Conservation (phyloP, 2,888 invertebrate species). For the Andrena chrysosceles region DNA sequence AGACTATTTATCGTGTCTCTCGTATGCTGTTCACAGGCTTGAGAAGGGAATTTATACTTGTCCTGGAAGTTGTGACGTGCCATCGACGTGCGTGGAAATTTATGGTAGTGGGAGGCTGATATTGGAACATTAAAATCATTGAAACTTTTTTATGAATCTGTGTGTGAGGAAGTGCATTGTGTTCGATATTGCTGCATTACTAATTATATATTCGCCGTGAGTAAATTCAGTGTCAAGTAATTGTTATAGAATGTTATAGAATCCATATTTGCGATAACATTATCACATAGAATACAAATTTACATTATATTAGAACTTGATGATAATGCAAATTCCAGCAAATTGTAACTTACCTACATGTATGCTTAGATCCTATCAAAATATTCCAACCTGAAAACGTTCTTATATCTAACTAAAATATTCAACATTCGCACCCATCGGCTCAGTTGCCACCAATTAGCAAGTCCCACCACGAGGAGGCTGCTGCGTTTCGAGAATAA, state of each 20-base stretch:
- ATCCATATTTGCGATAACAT: not conserved
- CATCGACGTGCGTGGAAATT: not conserved
- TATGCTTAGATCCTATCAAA: too few relatives aligned
- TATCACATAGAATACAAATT: too few relatives aligned
- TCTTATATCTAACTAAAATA: too few relatives aligned
- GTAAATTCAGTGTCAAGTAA: not conserved
- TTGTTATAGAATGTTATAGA: constrained; percentile 57
- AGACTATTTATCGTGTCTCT: constrained; percentile 16
- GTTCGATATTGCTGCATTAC: not conserved
- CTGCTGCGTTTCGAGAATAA: too few relatives aligned
- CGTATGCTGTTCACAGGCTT: not conserved
- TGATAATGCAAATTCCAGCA: too few relatives aligned
- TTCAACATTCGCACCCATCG: too few relatives aligned
- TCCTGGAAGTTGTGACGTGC: not conserved
- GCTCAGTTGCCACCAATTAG: too few relatives aligned
- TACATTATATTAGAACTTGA: too few relatives aligned
- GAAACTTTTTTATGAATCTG: not conserved
- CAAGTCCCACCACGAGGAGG: too few relatives aligned
- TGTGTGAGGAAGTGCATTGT: not conserved
- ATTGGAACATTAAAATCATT: not conserved
- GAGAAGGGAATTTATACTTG: constrained; percentile 9
- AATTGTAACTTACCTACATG: too few relatives aligned
- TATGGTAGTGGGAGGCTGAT: not conserved
- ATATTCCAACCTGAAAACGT: too few relatives aligned
- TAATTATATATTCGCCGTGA: not conserved